phyloP scores from a whole-genome alignment of 30 jellyfish, hydroid and myxozoan genomes.

The Cassiopea andromeda region DNA sequence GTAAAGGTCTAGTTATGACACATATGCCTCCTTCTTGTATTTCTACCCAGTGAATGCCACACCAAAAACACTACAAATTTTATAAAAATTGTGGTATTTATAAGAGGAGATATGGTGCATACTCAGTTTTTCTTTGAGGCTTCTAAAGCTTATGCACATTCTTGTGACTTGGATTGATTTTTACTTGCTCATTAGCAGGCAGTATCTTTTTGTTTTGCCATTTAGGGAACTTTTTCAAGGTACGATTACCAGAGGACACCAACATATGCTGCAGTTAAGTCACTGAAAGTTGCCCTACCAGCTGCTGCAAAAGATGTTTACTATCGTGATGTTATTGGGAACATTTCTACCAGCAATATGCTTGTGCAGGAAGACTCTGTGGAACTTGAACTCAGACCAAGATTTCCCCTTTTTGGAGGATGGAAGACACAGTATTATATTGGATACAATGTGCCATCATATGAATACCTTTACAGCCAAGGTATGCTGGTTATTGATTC shows the following conservation, averaged over 20 bases:
- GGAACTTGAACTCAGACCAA: slow-evolving; percentile 92
- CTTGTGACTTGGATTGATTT: too few relatives aligned
- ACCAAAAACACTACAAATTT: too few relatives aligned
- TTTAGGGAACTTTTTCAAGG: slow-evolving; percentile 88
- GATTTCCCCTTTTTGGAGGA: slow-evolving; percentile 98
- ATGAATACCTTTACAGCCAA: slow-evolving; percentile 76
- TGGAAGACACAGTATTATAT: slow-evolving; percentile 94
- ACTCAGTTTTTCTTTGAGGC: background rate
- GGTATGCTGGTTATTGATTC: slow-evolving; percentile 23
- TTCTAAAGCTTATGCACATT: too few relatives aligned
- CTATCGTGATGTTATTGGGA: slow-evolving; percentile 96
- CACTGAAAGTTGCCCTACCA: slow-evolving; percentile 94
- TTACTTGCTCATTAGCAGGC: background rate
- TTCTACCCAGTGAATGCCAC: too few relatives aligned
- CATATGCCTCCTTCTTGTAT: too few relatives aligned
- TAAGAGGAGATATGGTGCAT: too few relatives aligned
- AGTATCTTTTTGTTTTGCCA: background rate
- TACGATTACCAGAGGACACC: slow-evolving; percentile 95
- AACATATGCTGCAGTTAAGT: slow-evolving; percentile 92
- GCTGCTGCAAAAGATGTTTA: slow-evolving; percentile 95
- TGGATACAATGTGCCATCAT: slow-evolving; percentile 94
- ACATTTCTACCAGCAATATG: slow-evolving; percentile 94
- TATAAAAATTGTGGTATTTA: too few relatives aligned
- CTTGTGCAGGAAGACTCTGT: slow-evolving; percentile 78
- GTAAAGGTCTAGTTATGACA: too few relatives aligned